Evolutionary conservation across 2,113 vertebrate genomes (phyloP).

Genomic region (Syrmaticus mikado): DNA sequence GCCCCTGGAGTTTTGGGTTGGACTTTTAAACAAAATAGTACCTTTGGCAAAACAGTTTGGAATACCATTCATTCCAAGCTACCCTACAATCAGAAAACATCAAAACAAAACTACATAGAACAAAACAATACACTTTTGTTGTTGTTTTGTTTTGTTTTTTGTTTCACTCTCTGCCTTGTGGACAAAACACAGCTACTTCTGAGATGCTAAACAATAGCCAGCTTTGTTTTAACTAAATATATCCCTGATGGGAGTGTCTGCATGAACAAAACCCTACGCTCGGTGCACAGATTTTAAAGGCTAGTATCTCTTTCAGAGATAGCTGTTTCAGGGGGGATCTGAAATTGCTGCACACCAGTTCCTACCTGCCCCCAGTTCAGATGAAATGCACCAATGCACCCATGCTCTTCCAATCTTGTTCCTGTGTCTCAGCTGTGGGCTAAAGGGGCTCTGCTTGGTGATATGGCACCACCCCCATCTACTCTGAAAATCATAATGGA

Average conservation of each 20-base stretch:
- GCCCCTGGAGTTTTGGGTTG: neutral
- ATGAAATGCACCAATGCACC: neutral
- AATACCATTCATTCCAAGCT: neutral
- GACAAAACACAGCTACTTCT: constrained; percentile 48
- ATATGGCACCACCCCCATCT: fast-evolving
- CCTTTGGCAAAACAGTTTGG: neutral
- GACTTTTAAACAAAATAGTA: neutral
- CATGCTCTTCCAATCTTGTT: neutral
- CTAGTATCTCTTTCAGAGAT: neutral
- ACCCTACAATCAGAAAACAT: neutral
- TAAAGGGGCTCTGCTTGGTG: neutral
- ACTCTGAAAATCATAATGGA: neutral
- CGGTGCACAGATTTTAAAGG: neutral
- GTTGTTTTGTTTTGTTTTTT: neutral
- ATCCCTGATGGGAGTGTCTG: constrained; percentile 28
- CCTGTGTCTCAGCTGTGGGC: neutral
- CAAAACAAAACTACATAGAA: neutral
- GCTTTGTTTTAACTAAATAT: constrained; percentile 43
- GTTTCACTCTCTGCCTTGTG: neutral
- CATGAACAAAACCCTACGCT: neutral
- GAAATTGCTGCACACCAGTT: neutral
- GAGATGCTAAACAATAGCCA: constrained; percentile 34
- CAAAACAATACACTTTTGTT: neutral
- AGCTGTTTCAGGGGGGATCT: neutral
- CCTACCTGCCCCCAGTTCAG: neutral